Evolutionary conservation across 2,113 vertebrate genomes (phyloP).

Genomic region (Morone chrysops): DNA sequence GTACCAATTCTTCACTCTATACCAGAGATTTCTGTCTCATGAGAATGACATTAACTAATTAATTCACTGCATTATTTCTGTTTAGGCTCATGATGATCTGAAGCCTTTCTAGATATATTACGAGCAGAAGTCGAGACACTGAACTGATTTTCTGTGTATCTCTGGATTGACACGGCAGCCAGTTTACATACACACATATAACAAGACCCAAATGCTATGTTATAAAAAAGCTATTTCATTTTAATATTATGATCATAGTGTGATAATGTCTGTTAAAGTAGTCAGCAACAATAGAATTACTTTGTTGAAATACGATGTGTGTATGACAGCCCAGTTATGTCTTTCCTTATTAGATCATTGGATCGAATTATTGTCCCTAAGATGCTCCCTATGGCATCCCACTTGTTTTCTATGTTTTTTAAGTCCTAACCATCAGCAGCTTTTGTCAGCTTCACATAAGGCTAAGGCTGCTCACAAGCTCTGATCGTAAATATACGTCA

Average conservation of each 20-base stretch:
- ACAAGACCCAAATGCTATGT: background rate
- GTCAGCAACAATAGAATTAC: too few relatives aligned
- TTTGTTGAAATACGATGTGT: too few relatives aligned
- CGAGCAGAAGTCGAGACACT: background rate
- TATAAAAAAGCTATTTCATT: background rate
- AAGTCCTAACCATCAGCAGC: background rate
- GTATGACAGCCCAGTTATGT: background rate
- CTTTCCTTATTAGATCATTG: background rate
- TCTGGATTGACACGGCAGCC: background rate
- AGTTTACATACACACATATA: background rate
- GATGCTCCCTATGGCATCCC: too few relatives aligned
- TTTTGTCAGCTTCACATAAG: background rate
- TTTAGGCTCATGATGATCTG: background rate
- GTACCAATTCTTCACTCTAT: background rate
- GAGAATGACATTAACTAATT: background rate
- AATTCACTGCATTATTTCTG: background rate
- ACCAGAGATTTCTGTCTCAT: background rate
- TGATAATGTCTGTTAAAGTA: background rate
- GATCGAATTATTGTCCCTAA: background rate
- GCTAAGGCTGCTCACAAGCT: background rate
- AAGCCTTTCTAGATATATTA: background rate
- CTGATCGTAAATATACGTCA: background rate
- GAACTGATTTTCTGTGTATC: background rate
- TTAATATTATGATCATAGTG: background rate
- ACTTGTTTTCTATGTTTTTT: background rate